A percentile compares a stretch with the other conserved stretches of the same genome.
Evolutionary conservation across 2,113 vertebrate species (phyloP).

Genomic region (Camelus bactrianus): DNA sequence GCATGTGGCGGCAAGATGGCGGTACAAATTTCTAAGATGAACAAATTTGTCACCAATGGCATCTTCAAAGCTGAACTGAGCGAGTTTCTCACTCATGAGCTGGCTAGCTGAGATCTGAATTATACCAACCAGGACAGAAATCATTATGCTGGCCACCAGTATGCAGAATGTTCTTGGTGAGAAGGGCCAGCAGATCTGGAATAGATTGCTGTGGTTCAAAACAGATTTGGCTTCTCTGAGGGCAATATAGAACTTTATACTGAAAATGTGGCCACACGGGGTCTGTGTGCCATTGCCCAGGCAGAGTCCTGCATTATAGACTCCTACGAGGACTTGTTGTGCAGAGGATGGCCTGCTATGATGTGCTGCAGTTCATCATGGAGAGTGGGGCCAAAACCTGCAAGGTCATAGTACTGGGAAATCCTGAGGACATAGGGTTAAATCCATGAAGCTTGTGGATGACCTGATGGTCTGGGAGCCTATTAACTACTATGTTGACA

Average conservation of each 20-base stretch:
- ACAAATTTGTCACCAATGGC: slow-evolving; percentile 95
- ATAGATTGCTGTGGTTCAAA: background rate
- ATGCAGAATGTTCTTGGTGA: background rate
- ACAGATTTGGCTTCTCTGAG: background rate
- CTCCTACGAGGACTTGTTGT: background rate
- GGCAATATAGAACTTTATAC: background rate
- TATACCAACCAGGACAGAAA: background rate
- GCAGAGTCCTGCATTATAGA: background rate
- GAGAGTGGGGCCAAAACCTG: background rate
- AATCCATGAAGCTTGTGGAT: slow-evolving; percentile 97
- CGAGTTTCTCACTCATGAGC: slow-evolving; percentile 94
- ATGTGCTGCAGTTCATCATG: background rate
- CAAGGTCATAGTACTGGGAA: slow-evolving; percentile 85
- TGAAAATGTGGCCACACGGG: background rate
- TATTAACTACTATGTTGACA: slow-evolving; percentile 97
- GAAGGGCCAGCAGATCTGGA: background rate
- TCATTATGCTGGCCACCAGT: background rate
- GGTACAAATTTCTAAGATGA: background rate
- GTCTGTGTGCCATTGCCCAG: background rate
- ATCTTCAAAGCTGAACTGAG: slow-evolving; percentile 99
- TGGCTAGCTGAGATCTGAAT: background rate
- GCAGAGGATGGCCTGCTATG: background rate
- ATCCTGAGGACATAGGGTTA: slow-evolving; percentile 84
- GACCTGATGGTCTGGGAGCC: slow-evolving; percentile 98
- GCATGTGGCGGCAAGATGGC: background rate